Percentiles rank a stretch among this genome's conserved stretches.
These are phyloP conservation scores for Columba guinea DNA, from an alignment of 2,797 vertebrate genomes.

Conservation along the genomic window DNA sequence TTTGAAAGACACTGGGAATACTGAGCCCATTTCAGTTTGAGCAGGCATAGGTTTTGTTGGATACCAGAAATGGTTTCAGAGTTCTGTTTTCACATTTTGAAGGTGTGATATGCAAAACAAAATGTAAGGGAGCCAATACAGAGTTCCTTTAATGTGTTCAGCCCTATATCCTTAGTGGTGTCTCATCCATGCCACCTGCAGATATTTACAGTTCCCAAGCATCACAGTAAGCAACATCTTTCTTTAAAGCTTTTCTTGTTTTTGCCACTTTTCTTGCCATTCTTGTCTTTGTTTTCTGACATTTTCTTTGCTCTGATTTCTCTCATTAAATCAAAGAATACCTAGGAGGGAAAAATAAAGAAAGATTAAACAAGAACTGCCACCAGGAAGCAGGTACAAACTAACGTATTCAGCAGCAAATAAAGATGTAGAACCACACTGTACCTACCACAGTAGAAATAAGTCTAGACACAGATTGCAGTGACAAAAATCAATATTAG, in stretches of 20 bases:
- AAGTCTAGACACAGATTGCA: not conserved
- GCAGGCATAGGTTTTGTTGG: conserved; percentile 42
- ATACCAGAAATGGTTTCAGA: conserved; percentile 44
- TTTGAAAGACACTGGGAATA: conserved; percentile 35
- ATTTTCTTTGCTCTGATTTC: conserved; percentile 95
- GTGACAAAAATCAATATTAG: not conserved
- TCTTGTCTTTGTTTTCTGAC: conserved; percentile 95
- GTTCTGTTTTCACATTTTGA: conserved; percentile 64
- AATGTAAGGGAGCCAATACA: conserved; percentile 36
- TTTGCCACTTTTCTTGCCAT: conserved; percentile 91
- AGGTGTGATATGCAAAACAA: conserved; percentile 62
- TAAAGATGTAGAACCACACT: not conserved
- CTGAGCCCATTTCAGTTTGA: not conserved
- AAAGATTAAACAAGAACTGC: not conserved
- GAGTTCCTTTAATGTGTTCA: conserved; percentile 55
- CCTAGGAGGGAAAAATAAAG: conserved; percentile 75
- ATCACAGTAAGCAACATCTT: conserved; percentile 97
- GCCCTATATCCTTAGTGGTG: conserved; percentile 54
- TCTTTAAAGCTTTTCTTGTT: conserved; percentile 96
- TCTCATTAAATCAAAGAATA: conserved; percentile 98
- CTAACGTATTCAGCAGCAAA: not conserved
- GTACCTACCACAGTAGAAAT: not conserved
- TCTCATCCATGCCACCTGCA: conserved; percentile 35
- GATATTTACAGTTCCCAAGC: conserved; percentile 35
- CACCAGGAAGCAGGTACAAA: not conserved